phyloP scores from a whole-genome alignment of 2,888 invertebrate species.

The Escarpia spicata region DNA sequence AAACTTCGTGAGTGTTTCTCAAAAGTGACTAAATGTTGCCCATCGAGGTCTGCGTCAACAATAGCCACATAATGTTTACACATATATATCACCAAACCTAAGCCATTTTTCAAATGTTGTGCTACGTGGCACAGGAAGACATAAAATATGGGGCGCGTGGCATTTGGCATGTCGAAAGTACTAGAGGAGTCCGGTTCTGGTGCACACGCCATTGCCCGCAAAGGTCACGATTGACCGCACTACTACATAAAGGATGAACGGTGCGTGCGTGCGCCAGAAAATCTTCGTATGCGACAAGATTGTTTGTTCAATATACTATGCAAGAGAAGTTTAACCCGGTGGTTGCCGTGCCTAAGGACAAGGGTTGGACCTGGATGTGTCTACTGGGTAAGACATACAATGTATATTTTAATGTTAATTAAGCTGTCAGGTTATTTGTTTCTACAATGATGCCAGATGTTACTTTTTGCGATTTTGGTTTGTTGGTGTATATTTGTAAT shows the following conservation, averaged over 20 bases:
- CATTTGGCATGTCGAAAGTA: neutral
- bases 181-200: neutral
- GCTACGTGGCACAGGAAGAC: neutral
- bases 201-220: neutral
- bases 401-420: neutral
- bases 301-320: neutral
- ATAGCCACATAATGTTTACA: no score
- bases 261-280: neutral
- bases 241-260: neutral
- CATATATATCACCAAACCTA: no score
- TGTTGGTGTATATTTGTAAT: no score
- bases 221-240: neutral
- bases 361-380: conserved; percentile 37
- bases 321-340: neutral
- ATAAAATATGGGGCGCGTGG: neutral
- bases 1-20: neutral
- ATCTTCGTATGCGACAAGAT: neutral
- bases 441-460: no score
- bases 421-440: neutral
- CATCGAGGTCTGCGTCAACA: no score
- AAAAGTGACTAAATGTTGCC: neutral
- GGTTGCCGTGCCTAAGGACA: conserved; percentile 22
- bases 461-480: no score
- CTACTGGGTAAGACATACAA: conserved; percentile 29
- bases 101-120: neutral